Base-by-base conservation (phyloP, 1,140 invertebrate genomes). In the Diachasma alloeum region DNA sequence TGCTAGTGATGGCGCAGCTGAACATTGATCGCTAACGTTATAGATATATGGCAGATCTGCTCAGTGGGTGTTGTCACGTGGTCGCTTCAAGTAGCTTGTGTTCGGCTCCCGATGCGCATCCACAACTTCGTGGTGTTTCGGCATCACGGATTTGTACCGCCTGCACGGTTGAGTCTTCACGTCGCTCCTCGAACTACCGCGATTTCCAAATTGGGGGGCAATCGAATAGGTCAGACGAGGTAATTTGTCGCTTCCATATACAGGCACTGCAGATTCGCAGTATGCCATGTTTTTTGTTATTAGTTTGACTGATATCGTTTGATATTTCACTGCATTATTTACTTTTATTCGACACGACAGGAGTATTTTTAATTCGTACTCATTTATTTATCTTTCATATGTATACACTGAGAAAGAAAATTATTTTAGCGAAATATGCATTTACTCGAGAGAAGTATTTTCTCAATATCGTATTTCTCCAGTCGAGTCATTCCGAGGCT, bases 1-100 rank as follows among this genome's bases (percentile, higher is more conserved):
- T 91, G 91, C 91, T 88, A 90, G 91, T 92, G 91, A 92, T 92
- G 89, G 91, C 91, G 91, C 91, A 91, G 87, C 91, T 92, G 91
- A 92, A 91, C 91, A 92, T 92, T 90, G 91, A 92, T 92, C 91
- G 91, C 91, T 92, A 89, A 86, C 86, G 84, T n/a, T 84, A 83
- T 87, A 83, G 83, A 89, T 82, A 78, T 82, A 84, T 90, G 88
- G 91, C 91, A 91, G 91, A 92, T 92, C 91, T 92, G 91, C 91
- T 92, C 91, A 92, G 91, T 91, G 87, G 84, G 90, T 91, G 90
- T 90, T 90, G 89, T 91, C 90, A 92, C 90, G 86, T 91, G 90
- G 90, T 91, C 89, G 90, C 90, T 89, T 91, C 88, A 90, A 90
- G 89, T 90, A 91, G 89, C 89, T 90, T 90, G 88, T 88, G 88